Percentiles rank a stretch among this genome's conserved stretches.
phyloP scores from a whole-genome alignment of 2,888 invertebrate species.

The Pseudoips prasinana region DNA sequence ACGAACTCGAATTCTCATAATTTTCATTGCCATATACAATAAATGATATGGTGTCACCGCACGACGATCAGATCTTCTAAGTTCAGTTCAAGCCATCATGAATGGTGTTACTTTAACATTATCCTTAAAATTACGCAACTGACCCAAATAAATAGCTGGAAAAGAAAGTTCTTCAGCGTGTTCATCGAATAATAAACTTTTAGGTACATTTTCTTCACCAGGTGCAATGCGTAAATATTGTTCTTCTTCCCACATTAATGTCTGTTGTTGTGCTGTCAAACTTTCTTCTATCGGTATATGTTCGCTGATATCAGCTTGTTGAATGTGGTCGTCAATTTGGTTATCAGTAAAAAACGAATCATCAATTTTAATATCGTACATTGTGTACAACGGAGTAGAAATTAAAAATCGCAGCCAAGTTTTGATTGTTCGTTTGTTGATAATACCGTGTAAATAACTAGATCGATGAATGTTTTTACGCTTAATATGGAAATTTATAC shows the following conservation, averaged over 20 bases:
- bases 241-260: constrained; percentile 44
- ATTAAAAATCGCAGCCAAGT: constrained; percentile 35
- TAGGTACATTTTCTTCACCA: constrained; percentile 33
- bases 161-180: constrained; percentile 59
- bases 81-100: constrained; percentile 51
- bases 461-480: constrained; percentile 37
- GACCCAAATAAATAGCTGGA: constrained; percentile 52
- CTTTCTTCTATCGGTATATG: constrained; percentile 30
- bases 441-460: constrained; percentile 34
- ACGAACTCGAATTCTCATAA: constrained; percentile 37
- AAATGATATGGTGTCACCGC: constrained; percentile 45
- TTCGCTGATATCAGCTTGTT: constrained; percentile 31
- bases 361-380: constrained; percentile 37
- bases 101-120: constrained; percentile 42
- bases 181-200: constrained; percentile 45
- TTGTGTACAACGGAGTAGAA: constrained; percentile 37
- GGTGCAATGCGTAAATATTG: constrained; percentile 39
- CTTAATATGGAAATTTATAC: constrained; percentile 44
- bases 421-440: constrained; percentile 36
- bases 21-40: constrained; percentile 57
- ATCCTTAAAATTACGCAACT: constrained; percentile 36
- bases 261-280: constrained; percentile 38
- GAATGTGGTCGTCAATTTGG: too few relatives aligned
- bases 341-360: constrained; percentile 31
- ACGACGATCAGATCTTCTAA: constrained; percentile 49